A percentile compares a stretch with the other conserved stretches of the same genome.
Conservation (phyloP, 2,797 vertebrate species). For the Argentina silus region DNA sequence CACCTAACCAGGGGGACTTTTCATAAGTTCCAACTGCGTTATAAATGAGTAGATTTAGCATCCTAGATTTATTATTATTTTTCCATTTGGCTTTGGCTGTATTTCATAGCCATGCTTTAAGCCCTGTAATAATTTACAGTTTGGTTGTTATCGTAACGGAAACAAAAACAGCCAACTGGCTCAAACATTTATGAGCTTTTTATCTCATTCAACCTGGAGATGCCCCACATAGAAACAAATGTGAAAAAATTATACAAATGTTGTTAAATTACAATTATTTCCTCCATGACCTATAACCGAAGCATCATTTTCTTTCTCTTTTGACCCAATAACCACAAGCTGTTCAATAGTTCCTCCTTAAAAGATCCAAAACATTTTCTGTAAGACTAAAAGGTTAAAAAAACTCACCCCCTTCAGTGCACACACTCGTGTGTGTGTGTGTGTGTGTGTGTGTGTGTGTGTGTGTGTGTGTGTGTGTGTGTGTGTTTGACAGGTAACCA, state of each 20-base stretch:
- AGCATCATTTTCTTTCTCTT: slow-evolving; percentile 11
- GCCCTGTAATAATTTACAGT: slow-evolving; percentile 61
- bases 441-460: background rate
- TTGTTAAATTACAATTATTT: slow-evolving; percentile 33
- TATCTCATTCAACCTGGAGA: slow-evolving; percentile 48
- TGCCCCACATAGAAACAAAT: slow-evolving; percentile 33
- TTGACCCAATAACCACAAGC: background rate
- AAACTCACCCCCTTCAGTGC: background rate
- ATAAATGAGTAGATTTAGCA: slow-evolving; percentile 66
- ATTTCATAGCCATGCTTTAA: slow-evolving; percentile 39
- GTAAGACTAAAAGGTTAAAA: background rate
- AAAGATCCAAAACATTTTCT: background rate
- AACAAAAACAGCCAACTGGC: slow-evolving; percentile 66
- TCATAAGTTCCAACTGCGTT: slow-evolving; percentile 68
- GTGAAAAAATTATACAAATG: slow-evolving; percentile 37
- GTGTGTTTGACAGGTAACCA: background rate
- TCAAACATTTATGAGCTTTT: slow-evolving; percentile 52
- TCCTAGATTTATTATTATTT: slow-evolving; percentile 71
- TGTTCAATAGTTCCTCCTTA: background rate
- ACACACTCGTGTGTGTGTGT: background rate
- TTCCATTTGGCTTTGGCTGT: slow-evolving; percentile 66
- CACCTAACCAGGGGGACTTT: slow-evolving; percentile 52
- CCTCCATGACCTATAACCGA: slow-evolving; percentile 36
- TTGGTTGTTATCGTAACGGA: slow-evolving; percentile 65
- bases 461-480: background rate